Conservation (phyloP, 2,113 vertebrate species). For the Nanger granti region DNA sequence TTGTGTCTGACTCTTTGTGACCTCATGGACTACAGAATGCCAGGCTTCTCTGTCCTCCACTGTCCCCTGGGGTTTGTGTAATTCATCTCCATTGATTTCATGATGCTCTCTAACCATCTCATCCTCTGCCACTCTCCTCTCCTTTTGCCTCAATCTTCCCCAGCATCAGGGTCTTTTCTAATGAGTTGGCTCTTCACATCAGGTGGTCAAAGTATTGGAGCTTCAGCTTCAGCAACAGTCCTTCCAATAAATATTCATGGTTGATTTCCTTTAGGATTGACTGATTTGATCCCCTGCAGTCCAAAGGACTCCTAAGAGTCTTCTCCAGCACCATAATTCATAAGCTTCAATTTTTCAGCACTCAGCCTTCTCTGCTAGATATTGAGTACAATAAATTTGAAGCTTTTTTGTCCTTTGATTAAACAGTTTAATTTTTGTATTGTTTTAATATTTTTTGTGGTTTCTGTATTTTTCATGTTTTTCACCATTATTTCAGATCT, state of each 20-base stretch:
- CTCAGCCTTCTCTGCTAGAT: neutral
- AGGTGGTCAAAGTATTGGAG: neutral
- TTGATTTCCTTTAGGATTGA: neutral
- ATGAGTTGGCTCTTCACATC: neutral
- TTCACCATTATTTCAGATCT: neutral
- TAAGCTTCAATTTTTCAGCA: neutral
- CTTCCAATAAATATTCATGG: neutral
- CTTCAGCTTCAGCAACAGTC: neutral
- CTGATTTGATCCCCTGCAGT: neutral
- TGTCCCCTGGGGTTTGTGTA: neutral
- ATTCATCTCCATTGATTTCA: neutral
- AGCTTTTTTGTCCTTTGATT: neutral
- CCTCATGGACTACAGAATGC: neutral
- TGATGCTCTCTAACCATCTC: neutral
- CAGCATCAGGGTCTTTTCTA: neutral
- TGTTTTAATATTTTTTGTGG: neutral
- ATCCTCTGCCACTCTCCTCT: neutral
- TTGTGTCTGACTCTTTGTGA: neutral
- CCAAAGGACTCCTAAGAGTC: neutral
- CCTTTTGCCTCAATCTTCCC: neutral
- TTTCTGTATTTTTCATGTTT: conserved; percentile 12
- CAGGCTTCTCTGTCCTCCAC: neutral
- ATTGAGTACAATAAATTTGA: neutral
- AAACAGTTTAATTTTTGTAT: neutral
- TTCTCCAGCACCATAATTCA: neutral